A percentile compares a stretch with the other conserved stretches of the same genome.
phyloP scores from a whole-genome alignment of 53 echinoderm and acorn worm genomes.

The Patiria pectinifera region DNA sequence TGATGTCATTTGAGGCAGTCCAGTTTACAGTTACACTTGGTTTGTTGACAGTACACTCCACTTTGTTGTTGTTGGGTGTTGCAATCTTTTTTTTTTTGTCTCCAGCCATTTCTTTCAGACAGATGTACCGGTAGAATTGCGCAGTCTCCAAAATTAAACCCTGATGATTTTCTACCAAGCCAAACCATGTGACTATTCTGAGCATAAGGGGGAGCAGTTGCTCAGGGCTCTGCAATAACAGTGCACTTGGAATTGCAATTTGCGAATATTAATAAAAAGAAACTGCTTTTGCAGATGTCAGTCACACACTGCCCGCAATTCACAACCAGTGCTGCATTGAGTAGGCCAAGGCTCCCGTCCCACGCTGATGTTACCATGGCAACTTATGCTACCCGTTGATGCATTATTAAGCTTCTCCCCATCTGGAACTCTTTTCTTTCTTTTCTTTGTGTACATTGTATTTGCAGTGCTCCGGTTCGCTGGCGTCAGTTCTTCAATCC shows the following conservation, averaged over 20 bases:
- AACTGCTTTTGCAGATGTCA: conserved; percentile 34
- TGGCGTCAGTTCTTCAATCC: not conserved
- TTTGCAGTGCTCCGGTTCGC: not conserved
- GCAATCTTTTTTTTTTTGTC: not conserved
- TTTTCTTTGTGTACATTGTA: not conserved
- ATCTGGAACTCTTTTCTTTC: conserved; percentile 45
- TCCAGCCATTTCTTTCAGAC: not conserved
- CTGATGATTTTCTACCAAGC: not conserved
- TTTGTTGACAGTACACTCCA: not conserved
- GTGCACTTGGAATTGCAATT: not conserved
- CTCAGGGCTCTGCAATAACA: conserved; percentile 12
- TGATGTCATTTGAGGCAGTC: not conserved
- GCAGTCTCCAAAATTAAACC: not conserved
- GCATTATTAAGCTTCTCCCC: conserved; percentile 53
- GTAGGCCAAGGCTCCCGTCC: conserved; percentile 18
- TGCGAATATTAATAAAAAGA: not conserved
- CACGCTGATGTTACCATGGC: conserved; percentile 59
- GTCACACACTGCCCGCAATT: not conserved
- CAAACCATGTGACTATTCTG: too few relatives aligned
- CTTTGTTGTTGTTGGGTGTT: not conserved
- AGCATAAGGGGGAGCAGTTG: not conserved
- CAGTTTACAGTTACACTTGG: not conserved
- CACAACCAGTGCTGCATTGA: not conserved
- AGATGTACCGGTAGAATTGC: not conserved
- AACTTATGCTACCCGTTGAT: conserved; percentile 49